Percentiles rank a stretch among this genome's conserved stretches.
phyloP scores from a whole-genome alignment of 2,797 vertebrate species.

The Fundulus diaphanus region DNA sequence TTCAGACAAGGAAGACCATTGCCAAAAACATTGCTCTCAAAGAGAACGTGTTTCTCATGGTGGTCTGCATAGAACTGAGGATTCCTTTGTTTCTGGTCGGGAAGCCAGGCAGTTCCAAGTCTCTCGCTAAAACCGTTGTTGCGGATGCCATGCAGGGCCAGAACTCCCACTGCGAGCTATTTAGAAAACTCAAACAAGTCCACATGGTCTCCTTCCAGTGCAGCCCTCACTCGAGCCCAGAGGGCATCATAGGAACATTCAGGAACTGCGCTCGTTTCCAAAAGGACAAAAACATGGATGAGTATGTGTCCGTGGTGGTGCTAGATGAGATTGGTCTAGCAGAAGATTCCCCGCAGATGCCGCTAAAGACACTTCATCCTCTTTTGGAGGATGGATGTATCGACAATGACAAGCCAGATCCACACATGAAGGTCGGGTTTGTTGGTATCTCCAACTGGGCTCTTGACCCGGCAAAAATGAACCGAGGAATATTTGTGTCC shows the following conservation, averaged over 20 bases:
- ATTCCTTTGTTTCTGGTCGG: constrained; percentile 86
- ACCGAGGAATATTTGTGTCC: constrained; percentile 85
- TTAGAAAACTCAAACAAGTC: constrained; percentile 80
- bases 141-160: constrained; percentile 83
- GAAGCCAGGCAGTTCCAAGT: constrained; percentile 87
- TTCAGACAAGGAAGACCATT: constrained; percentile 75
- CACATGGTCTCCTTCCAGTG: constrained; percentile 87
- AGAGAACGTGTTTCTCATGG: constrained; percentile 87
- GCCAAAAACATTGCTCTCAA: constrained; percentile 83
- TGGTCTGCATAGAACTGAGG: constrained; percentile 84
- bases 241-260: constrained; percentile 85
- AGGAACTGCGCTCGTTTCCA: constrained; percentile 84
- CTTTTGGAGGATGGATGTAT: constrained; percentile 85
- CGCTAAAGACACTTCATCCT: constrained; percentile 84
- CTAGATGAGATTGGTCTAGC: constrained; percentile 86
- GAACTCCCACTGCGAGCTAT: constrained; percentile 73
- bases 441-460: constrained; percentile 88
- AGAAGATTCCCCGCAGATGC: constrained; percentile 87
- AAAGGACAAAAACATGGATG: constrained; percentile 80
- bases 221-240: constrained; percentile 86
- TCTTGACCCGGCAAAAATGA: constrained; percentile 87
- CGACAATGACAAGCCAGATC: constrained; percentile 78
- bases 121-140: constrained; percentile 84
- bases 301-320: constrained; percentile 85
- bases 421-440: constrained; percentile 85